Base-by-base conservation (phyloP, 1,140 invertebrate species). In the Coenobita brevimanus region DNA sequence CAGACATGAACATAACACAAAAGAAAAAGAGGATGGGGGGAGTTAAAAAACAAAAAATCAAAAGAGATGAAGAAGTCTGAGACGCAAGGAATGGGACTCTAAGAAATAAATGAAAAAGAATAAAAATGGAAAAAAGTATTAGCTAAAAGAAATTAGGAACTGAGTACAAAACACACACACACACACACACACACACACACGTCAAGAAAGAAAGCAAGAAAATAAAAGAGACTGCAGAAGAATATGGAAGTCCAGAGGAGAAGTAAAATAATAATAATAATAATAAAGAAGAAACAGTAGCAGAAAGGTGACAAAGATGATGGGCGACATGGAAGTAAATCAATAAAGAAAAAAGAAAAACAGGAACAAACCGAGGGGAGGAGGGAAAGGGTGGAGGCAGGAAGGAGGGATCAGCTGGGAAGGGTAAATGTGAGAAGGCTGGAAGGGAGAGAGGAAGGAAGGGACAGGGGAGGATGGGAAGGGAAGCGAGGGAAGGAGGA, bases 271-370 rank as follows among this genome's bases (percentile, higher is more conserved):
- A 57, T 13, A 57, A 57, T 13, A 57, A 57, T 13, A 57, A 73
- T 30, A 73, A 3, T 1, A 4, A 73, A 27, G 21, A 27, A 73
- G 21, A 24, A 4, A 27, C 21, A 17, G 33, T 17, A 71, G 33
- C 17, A 0, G 33, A 0, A 13, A 33, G 17, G 75, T 46, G 75
- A 50, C 21, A 50, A 17, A 24, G 41, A 78, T 21, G 54, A 46
- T 24, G 43, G 54, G 41, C n/a, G 75, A 78, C 38, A 78, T 3
- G 27, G 41, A 50, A 46, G 54, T 38, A 50, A 10, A 78, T 2
- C 43, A 24, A 46, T 1, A 78, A 30, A 78, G 75, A 38, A 71
- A 71, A 71, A 30, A 71, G 67, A 71, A 38, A 71, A 71, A 38
- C 30, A 71, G 36, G 41, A 71, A 71, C 33, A 38, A 71, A 71